Evolutionary conservation across 1,140 invertebrate genomes (phyloP), one percentile per base, ranked within the genome.

Genomic region (Heliothis subflexa): DNA sequence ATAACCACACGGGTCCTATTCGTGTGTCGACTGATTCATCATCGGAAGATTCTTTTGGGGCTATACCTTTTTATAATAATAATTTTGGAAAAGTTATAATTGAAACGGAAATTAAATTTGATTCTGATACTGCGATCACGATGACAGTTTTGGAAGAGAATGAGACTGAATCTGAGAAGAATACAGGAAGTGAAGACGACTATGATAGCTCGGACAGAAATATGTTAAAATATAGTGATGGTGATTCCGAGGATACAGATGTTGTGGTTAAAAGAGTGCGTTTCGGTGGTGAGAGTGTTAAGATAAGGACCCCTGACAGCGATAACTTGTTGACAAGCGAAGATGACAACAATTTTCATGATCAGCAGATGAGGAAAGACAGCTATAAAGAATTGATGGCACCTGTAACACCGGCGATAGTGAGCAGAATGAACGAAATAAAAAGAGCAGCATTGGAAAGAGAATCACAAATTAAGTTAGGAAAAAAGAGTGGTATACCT

Each of bases 221-320:
- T 50, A 92, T 96, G 80, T 85, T 96, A 14, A 95, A 95, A 78
- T 95, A 96, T 64, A 94, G 96, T 57, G 95, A 96, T 61, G 95
- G 94, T 7, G 96, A 96, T 54, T 88, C 92, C 1, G 95, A 96
- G 50, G 95, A 96, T 78, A 90, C 90, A 2, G 95, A 95, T 83
- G 88, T 95, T 21, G 94, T 95, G 0, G 93, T 95, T 11, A 95
- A 96, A 87, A 95, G 97, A 84, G 97, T 98, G 0, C 96, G 97
- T 40, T 98, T 98, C 85, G 97, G 97, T 0, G 97, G 97, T 10
- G 97, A 98, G 94, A 95, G 97, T 62, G 96, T 98, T 0, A 98
- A 98, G 94, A 95, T 98, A 85, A 95, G 97, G 66, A 98, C 97
- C 13, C 97, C 97, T 0, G 97, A 98, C 81, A 97, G 97, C 85